A percentile compares a stretch with the other conserved stretches of the same genome.
phyloP scores from a whole-genome alignment of 2,113 vertebrate genomes.

The Emydura subglobosa region DNA sequence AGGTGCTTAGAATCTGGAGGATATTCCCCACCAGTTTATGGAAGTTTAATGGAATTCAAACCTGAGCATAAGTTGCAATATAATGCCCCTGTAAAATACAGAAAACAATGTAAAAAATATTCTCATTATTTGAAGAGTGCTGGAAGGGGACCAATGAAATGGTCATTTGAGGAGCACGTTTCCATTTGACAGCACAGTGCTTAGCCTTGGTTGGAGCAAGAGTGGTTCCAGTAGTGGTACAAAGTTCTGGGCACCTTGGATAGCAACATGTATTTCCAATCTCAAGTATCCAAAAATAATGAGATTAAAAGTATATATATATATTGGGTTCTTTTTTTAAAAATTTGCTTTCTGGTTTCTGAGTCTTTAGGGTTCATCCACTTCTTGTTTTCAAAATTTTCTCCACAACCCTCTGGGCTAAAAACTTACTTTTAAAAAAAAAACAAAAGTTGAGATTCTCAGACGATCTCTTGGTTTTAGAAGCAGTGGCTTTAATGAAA shows the following conservation, averaged over 20 bases:
- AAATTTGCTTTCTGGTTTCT: not conserved
- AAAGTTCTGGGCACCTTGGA: not conserved
- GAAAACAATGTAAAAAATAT: not conserved
- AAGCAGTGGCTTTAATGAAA: not conserved
- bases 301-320: not conserved
- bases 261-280: not conserved
- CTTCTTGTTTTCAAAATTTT: not conserved
- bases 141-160: not conserved
- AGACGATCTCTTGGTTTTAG: not conserved
- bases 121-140: not conserved
- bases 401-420: not conserved
- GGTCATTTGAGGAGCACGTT: not conserved
- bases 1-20: accelerated
- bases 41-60: not conserved
- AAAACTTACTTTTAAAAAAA: not conserved
- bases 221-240: not conserved
- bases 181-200: not conserved
- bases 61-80: not conserved
- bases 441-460: not conserved
- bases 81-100: not conserved
- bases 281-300: not conserved
- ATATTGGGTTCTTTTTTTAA: not conserved
- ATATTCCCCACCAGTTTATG: not conserved
- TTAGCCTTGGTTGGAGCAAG: not conserved
- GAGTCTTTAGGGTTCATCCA: not conserved